These are phyloP conservation scores for Geococcyx californianus DNA, from an alignment of 2,113 vertebrate genomes.

Conservation along the genomic window DNA sequence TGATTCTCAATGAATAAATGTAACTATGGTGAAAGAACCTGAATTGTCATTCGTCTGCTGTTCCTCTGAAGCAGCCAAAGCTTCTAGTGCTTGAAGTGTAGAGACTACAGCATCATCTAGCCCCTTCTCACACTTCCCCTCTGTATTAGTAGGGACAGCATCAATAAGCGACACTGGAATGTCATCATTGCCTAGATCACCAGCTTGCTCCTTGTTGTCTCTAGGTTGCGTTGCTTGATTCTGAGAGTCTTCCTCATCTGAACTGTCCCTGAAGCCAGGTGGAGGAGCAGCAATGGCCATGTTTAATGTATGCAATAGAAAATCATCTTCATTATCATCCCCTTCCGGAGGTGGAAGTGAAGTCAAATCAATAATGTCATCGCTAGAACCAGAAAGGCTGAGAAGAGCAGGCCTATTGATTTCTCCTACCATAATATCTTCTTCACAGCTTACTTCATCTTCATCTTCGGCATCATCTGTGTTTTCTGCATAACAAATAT, in stretches of 20 bases:
- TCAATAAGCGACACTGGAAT: conserved; percentile 98
- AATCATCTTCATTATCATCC: conserved; percentile 91
- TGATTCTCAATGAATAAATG: conserved; percentile 92
- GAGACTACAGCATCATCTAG: conserved; percentile 88
- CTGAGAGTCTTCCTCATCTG: conserved; percentile 92
- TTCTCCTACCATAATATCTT: conserved; percentile 89
- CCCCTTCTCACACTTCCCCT: conserved; percentile 82
- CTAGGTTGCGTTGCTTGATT: conserved; percentile 78
- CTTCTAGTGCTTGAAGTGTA: conserved; percentile 92
- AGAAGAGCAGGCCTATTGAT: conserved; percentile 87
- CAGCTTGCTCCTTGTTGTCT: conserved; percentile 71
- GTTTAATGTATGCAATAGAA: conserved; percentile 94
- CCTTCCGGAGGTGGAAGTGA: conserved; percentile 96
- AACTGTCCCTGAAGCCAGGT: conserved; percentile 97
- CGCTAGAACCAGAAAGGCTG: conserved; percentile 92
- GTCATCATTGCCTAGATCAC: conserved; percentile 77
- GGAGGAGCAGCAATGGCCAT: conserved; percentile 97
- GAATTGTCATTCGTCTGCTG: conserved; percentile 94
- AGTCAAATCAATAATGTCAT: conserved; percentile 98
- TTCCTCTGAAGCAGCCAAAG: conserved; percentile 93
- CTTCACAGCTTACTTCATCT: conserved; percentile 96
- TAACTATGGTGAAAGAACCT: conserved; percentile 99
- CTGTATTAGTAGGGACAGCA: conserved; percentile 86
- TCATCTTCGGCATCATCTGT: conserved; percentile 95
- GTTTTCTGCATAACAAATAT: conserved; percentile 96